Percentiles rank a stretch among this genome's conserved stretches.
phyloP scores from a whole-genome alignment of 2,888 invertebrate genomes.

The Adineta ricciae region DNA sequence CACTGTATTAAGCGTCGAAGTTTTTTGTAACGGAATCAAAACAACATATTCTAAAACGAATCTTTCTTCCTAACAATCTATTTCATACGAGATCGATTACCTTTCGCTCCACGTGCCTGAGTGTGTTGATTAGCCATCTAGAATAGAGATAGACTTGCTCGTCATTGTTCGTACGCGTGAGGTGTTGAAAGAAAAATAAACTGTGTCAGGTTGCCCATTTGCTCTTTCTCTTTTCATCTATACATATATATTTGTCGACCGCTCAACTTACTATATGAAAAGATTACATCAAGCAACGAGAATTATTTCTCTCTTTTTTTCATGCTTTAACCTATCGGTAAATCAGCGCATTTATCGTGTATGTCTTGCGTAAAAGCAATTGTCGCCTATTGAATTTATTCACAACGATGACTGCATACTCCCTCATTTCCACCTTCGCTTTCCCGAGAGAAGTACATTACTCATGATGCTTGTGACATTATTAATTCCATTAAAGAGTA shows the following conservation, averaged over 20 bases:
- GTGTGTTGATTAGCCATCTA: not conserved
- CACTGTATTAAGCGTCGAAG: not conserved
- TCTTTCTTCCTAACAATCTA: not conserved
- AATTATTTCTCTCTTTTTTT: not conserved
- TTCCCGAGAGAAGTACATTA: not conserved
- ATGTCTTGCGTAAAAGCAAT: not conserved
- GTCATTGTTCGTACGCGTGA: not conserved
- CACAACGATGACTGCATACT: not conserved
- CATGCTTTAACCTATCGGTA: not conserved
- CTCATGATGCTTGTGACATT: not conserved
- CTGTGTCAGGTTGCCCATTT: not conserved
- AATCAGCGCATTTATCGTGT: not conserved
- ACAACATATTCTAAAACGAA: not conserved
- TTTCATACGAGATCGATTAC: not conserved
- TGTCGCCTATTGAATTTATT: not conserved
- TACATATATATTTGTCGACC: not conserved
- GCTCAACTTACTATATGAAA: not conserved
- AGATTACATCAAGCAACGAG: not conserved
- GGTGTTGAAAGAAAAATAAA: not conserved
- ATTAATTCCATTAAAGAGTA: not conserved
- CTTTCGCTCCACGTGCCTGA: not conserved
- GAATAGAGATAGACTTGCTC: not conserved
- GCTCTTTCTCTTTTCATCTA: not conserved
- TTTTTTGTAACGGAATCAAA: constrained; percentile 16
- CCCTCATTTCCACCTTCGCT: not conserved